phyloP scores from a whole-genome alignment of 2,888 invertebrate species.

The Pteria penguin region DNA sequence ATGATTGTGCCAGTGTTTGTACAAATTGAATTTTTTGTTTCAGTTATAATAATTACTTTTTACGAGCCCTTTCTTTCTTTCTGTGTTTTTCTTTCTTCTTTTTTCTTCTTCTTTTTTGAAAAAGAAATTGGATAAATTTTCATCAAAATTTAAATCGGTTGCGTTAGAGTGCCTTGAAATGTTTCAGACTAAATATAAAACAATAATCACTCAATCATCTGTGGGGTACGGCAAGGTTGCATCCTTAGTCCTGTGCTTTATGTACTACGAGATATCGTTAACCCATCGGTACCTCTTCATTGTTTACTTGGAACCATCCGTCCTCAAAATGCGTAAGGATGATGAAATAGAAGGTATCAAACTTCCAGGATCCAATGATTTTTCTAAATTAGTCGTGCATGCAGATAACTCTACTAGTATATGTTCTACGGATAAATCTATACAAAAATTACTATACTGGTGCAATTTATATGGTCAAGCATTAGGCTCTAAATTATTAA shows the following conservation, averaged over 20 bases:
- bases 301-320: too few species aligned
- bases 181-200: background rate
- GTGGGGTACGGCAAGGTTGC: too few species aligned
- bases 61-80: too few species aligned
- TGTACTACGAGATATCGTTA: too few species aligned
- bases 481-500: slow-evolving; percentile 47
- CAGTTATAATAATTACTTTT: too few species aligned
- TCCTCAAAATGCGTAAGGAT: too few species aligned
- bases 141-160: background rate
- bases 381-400: slow-evolving; percentile 20
- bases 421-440: slow-evolving; percentile 20
- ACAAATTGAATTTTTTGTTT: too few species aligned
- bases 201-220: background rate
- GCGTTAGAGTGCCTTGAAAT: slow-evolving; percentile 9
- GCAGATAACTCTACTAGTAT: slow-evolving; percentile 32
- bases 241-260: slow-evolving; percentile 46
- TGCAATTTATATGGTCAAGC: slow-evolving; percentile 17
- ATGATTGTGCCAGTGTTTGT: slow-evolving; percentile 7
- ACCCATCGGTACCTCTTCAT: too few species aligned
- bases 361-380: slow-evolving; percentile 20
- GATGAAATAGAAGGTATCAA: slow-evolving; percentile 30
- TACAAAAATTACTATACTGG: slow-evolving; percentile 13
- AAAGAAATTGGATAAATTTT: background rate
- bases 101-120: too few species aligned
- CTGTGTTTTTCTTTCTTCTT: too few species aligned